A percentile compares a stretch with the other conserved stretches of the same genome.
Evolutionary conservation across 2,888 invertebrate species (phyloP).

Genomic region (Apotomis betuletana): DNA sequence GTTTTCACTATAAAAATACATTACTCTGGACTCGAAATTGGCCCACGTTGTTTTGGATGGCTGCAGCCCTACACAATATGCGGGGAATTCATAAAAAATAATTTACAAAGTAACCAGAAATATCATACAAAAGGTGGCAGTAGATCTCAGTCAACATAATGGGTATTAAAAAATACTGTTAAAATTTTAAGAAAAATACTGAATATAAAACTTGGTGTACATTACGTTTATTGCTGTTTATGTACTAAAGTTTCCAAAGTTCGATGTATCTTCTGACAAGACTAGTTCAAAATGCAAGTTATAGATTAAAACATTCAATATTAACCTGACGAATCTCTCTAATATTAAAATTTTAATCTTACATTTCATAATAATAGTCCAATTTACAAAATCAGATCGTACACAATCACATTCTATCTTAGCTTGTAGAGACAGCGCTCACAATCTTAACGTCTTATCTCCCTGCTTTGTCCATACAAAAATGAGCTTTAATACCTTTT

Average conservation of each 20-base stretch:
- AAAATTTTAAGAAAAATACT: constrained; percentile 19
- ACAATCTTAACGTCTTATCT: constrained; percentile 37
- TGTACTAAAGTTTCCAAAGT: constrained; percentile 32
- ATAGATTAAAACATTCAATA: constrained; percentile 1
- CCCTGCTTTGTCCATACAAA: constrained; percentile 50
- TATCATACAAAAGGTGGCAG: constrained; percentile 40
- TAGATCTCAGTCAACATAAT: constrained; percentile 30
- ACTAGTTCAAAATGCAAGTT: constrained; percentile 33
- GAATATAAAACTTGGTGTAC: constrained; percentile 13
- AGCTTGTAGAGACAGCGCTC: constrained; percentile 19
- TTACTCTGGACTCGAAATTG: constrained; percentile 53
- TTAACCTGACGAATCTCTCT: constrained; percentile 7
- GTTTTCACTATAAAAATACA: constrained; percentile 51
- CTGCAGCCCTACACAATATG: constrained; percentile 13
- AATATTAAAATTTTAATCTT: constrained; percentile 20
- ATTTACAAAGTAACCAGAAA: constrained; percentile 21
- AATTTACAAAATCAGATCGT: constrained; percentile 40
- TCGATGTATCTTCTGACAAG: constrained; percentile 33
- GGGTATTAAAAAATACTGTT: constrained; percentile 23
- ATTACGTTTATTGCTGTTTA: constrained; percentile 30
- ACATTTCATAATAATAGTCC: constrained; percentile 21
- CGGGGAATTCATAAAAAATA: constrained; percentile 26
- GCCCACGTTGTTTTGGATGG: constrained; percentile 50
- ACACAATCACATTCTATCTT: constrained; percentile 37
- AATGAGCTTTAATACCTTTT: constrained; percentile 36